These are phyloP conservation scores for Hemitrygon akajei DNA, from an alignment of 2,797 vertebrate genomes.

Conservation along the genomic window DNA sequence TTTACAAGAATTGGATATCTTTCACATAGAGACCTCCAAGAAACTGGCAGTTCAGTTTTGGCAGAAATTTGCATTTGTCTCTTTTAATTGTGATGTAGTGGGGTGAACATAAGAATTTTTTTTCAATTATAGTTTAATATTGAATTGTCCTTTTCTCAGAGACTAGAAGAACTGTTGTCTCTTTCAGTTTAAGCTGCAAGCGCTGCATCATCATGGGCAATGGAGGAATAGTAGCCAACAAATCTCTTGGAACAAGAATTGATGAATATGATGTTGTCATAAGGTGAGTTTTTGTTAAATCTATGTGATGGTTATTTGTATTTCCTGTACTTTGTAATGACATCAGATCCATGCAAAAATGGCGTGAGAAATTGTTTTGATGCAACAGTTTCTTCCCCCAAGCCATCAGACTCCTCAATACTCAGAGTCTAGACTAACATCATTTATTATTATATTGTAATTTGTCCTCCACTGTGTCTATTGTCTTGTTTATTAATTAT, in stretches of 20 bases:
- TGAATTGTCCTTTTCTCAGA: background rate
- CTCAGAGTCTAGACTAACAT: no score
- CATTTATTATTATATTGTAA: no score
- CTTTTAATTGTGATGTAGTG: background rate
- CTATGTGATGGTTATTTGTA: background rate
- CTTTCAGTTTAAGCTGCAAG: constrained; percentile 77
- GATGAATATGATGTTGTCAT: constrained; percentile 89
- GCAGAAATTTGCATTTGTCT: background rate
- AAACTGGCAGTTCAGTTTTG: background rate
- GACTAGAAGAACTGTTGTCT: background rate
- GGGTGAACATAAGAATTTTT: background rate
- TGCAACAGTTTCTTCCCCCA: no score
- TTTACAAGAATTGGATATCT: background rate
- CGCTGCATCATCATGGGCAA: constrained; percentile 91
- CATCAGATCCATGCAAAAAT: background rate
- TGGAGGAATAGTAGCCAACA: constrained; percentile 89
- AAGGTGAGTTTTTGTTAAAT: constrained; percentile 65
- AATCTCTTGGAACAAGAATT: constrained; percentile 85
- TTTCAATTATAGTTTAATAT: background rate
- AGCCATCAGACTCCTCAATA: no score
- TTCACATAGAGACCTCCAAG: background rate
- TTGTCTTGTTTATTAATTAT: no score
- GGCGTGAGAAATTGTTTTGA: background rate
- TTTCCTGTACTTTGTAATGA: background rate
- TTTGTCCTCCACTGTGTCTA: no score